These are phyloP conservation scores for Bradypus variegatus DNA, from an alignment of 2,797 vertebrate genomes.

Conservation along the genomic window DNA sequence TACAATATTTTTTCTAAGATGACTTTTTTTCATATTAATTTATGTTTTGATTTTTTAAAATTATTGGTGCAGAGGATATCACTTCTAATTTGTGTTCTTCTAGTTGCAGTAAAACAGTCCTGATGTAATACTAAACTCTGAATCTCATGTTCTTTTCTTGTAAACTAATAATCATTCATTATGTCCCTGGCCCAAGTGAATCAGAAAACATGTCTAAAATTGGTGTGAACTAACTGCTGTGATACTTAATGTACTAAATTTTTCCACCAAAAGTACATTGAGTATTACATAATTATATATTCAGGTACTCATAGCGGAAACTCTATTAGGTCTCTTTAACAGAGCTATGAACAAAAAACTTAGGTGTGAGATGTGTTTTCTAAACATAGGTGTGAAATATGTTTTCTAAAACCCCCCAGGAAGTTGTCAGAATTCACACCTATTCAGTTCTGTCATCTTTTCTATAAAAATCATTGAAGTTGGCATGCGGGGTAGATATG, in stretches of 20 bases:
- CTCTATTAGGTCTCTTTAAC: background rate
- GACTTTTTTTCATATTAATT: background rate
- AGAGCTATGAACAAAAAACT: background rate
- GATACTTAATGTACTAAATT: background rate
- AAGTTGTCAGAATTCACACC: background rate
- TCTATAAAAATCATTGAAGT: background rate
- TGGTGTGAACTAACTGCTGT: background rate
- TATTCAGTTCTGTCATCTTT: background rate
- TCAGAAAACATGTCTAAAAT: background rate
- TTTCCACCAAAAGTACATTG: background rate
- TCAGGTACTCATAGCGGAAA: background rate
- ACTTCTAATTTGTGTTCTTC: background rate
- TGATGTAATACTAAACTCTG: background rate
- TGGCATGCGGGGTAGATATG: background rate
- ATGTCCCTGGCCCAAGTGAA: background rate
- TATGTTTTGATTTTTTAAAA: constrained; percentile 24
- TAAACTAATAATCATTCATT: background rate
- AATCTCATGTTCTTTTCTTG: background rate
- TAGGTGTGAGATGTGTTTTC: too few relatives aligned
- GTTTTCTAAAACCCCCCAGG: background rate
- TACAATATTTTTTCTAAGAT: background rate
- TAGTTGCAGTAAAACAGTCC: background rate
- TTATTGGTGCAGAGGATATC: background rate
- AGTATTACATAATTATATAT: background rate
- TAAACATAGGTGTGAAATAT: background rate